Evolutionary conservation across 2,888 invertebrate genomes (phyloP).

Genomic region (Callimorpha dominula): DNA sequence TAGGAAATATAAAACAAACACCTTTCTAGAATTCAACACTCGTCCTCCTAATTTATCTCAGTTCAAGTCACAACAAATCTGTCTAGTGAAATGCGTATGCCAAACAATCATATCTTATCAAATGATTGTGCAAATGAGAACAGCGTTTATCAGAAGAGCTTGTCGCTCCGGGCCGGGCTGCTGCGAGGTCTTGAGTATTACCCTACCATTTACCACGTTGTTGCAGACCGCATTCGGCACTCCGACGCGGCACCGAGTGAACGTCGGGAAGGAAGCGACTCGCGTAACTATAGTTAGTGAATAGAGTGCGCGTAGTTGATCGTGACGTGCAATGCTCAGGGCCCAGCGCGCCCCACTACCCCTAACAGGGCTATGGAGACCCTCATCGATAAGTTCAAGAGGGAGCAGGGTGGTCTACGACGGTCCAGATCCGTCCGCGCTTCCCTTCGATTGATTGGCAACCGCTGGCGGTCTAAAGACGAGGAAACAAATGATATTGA

Average conservation of each 20-base stretch:
- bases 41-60: slow-evolving; percentile 62
- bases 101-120: slow-evolving; percentile 81
- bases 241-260: slow-evolving; percentile 80
- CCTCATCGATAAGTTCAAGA: slow-evolving; percentile 84
- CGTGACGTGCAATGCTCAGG: slow-evolving; percentile 83
- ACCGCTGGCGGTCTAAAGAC: slow-evolving; percentile 86
- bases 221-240: slow-evolving; percentile 78
- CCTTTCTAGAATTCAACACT: slow-evolving; percentile 37
- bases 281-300: slow-evolving; percentile 82
- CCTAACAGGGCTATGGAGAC: slow-evolving; percentile 84
- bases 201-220: slow-evolving; percentile 72
- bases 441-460: slow-evolving; percentile 89
- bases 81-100: slow-evolving; percentile 75
- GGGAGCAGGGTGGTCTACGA: slow-evolving; percentile 84
- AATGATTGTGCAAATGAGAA: slow-evolving; percentile 83
- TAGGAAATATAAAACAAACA: slow-evolving; percentile 37
- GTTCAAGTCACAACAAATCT: slow-evolving; percentile 81
- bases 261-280: slow-evolving; percentile 80
- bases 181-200: slow-evolving; percentile 66
- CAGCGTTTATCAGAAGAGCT: slow-evolving; percentile 71
- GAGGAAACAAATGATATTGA: slow-evolving; percentile 74
- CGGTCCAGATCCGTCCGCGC: slow-evolving; percentile 90
- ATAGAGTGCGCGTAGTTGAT: slow-evolving; percentile 83
- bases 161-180: slow-evolving; percentile 65
- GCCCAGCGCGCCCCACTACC: slow-evolving; percentile 74